Percentiles rank a stretch among this genome's conserved stretches.
phyloP scores from a whole-genome alignment of 2,888 invertebrate genomes.

The Hydrotaea cyrtoneurina region DNA sequence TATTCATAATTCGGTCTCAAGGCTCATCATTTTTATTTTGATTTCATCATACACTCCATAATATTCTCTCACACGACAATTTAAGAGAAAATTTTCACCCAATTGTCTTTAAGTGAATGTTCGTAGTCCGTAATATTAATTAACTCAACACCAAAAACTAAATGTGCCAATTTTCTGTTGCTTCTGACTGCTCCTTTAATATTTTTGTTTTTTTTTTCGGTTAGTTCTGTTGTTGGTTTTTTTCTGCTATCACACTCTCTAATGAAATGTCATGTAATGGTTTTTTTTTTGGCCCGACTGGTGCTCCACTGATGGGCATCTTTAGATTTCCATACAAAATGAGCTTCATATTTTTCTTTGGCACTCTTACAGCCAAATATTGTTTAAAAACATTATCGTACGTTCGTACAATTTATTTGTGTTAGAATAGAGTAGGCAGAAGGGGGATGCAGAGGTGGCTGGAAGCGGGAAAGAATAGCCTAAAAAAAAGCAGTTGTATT shows the following conservation, averaged over 20 bases:
- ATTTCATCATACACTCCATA: too few species aligned
- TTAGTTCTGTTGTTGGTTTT: too few species aligned
- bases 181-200: conserved; percentile 9
- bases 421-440: neutral
- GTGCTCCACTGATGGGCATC: neutral
- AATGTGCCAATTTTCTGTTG: conserved; percentile 50
- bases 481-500: conserved; percentile 43
- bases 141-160: neutral
- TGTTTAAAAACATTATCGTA: conserved; percentile 49
- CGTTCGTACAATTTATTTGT: neutral
- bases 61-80: too few species aligned
- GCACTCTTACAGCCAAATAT: conserved; percentile 48
- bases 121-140: neutral
- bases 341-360: conserved; percentile 34
- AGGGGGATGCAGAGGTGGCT: neutral
- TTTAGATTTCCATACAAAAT: neutral
- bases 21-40: too few species aligned
- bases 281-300: conserved; percentile 4
- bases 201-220: neutral
- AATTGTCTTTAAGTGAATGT: too few species aligned
- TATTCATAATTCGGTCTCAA: too few species aligned
- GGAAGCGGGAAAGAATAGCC: neutral
- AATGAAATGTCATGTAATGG: conserved; percentile 47
- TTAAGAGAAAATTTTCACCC: too few species aligned
- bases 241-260: neutral